Evolutionary conservation across 2,888 invertebrate species (phyloP).

Genomic region (Rhaphigaster nebulosa): DNA sequence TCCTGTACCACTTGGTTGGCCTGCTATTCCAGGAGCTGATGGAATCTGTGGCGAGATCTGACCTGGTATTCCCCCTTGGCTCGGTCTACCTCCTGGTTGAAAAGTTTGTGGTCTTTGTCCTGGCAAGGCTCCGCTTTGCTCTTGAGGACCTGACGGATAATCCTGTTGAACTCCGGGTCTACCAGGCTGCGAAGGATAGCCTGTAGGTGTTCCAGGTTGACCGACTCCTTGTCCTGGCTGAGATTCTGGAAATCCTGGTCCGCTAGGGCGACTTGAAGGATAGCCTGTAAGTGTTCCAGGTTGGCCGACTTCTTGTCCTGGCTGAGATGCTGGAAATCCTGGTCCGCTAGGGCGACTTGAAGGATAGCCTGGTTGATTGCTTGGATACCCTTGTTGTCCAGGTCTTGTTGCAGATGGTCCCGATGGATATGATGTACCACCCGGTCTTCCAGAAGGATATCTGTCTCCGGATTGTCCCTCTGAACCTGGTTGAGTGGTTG

Average conservation of each 20-base stretch:
- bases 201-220: slow-evolving; percentile 65
- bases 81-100: slow-evolving; percentile 64
- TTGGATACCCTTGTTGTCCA: slow-evolving; percentile 56
- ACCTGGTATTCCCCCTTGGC: slow-evolving; percentile 64
- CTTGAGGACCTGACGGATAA: slow-evolving; percentile 54
- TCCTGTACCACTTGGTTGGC: neutral
- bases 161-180: slow-evolving; percentile 59
- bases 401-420: slow-evolving; percentile 52
- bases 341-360: slow-evolving; percentile 61
- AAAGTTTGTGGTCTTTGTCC: slow-evolving; percentile 52
- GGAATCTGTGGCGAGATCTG: slow-evolving; percentile 66
- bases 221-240: slow-evolving; percentile 55
- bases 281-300: slow-evolving; percentile 66
- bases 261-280: slow-evolving; percentile 64
- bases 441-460: slow-evolving; percentile 59
- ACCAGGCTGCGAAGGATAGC: slow-evolving; percentile 66
- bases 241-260: slow-evolving; percentile 55
- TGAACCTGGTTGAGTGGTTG: slow-evolving; percentile 40
- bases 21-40: slow-evolving; percentile 15
- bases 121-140: slow-evolving; percentile 1
- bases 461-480: slow-evolving; percentile 58
- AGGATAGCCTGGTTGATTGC: slow-evolving; percentile 57
- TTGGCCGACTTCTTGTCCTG: slow-evolving; percentile 53
- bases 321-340: slow-evolving; percentile 54
- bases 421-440: slow-evolving; percentile 61